A percentile compares a stretch with the other conserved stretches of the same genome.
Evolutionary conservation across 1,140 invertebrate species (phyloP).

Genomic region (Conus ventricosus): DNA sequence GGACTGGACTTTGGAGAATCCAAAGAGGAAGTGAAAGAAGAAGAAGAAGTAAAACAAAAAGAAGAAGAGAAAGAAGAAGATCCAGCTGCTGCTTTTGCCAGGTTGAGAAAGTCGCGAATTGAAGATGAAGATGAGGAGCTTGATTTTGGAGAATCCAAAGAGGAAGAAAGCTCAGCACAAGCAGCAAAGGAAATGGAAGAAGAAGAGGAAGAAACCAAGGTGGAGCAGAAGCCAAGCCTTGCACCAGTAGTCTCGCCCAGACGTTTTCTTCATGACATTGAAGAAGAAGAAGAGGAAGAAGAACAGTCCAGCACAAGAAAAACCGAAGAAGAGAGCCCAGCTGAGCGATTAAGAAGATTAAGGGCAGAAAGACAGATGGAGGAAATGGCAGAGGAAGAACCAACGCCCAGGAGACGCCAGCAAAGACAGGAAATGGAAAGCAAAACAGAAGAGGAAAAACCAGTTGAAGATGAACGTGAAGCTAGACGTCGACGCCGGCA

Average conservation of each 20-base stretch:
- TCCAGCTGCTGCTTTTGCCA: constrained; percentile 14
- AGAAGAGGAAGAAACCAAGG: constrained; percentile 15
- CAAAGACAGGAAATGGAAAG: constrained; percentile 6
- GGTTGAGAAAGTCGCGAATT: constrained; percentile 25
- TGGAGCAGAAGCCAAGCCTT: background rate
- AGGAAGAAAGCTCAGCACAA: constrained; percentile 41
- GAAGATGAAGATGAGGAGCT: constrained; percentile 36
- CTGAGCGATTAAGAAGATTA: constrained; percentile 13
- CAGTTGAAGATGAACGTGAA: constrained; percentile 31
- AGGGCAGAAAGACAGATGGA: constrained; percentile 15
- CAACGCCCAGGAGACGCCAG: background rate
- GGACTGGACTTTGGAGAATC: no score
- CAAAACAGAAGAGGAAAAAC: constrained; percentile 14
- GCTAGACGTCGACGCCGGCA: constrained; percentile 23
- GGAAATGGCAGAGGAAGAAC: constrained; percentile 37
- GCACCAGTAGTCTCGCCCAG: background rate
- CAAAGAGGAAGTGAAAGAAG: constrained; percentile 28
- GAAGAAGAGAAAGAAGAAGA: constrained; percentile 25
- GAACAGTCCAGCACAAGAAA: background rate
- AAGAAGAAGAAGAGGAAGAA: constrained; percentile 36
- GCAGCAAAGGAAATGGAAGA: constrained; percentile 19
- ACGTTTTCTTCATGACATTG: background rate
- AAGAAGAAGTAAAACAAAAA: constrained; percentile 28
- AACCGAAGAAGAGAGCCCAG: constrained; percentile 19
- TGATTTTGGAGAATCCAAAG: constrained; percentile 28